Evolutionary conservation across 2,113 vertebrate species (phyloP), one percentile per base, ranked within the genome.

Genomic region (Daubentonia madagascariensis): DNA sequence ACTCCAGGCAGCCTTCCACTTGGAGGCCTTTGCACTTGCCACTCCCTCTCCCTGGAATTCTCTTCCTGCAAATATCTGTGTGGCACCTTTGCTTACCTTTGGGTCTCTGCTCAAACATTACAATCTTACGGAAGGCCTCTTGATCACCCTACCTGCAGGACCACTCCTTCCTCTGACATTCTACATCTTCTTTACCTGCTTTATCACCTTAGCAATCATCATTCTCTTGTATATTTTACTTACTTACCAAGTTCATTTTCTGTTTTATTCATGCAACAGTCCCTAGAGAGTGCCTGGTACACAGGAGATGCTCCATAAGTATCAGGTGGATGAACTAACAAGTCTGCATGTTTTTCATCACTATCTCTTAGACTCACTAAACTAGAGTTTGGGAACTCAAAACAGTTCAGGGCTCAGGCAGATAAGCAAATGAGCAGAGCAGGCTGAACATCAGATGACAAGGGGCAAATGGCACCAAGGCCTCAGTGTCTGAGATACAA

Each of bases 391-490:
- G 5, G 32, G 14, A 80, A 63, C 0, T 6, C 48, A 68, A 16
- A 65, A n/a, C 11, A 16, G 11, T 14, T 43, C 50, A n/a, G 52
- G 32, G 28, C 68, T 30, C 91, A 28, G 37, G 65, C 30, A n/a
- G 45, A 8, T 17, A 6, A 32, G 43, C 9, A 17, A 12, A 13
- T 5, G 63, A 22, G 0, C 1, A 16, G 52, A 40, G 87, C 63
- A 22, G 70, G 35, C 43, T 63, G 7, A 25, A 48, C 2, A 25
- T 17, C 80, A 40, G 48, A 32, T 12, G 40, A 37, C 28, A 8
- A 63, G 37, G n/a, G 43, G 30, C n/a, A 5, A 14, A 54, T 0
- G 48, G 3, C 40, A 12, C 1, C 0, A 32, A 18, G 52, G 22
- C 35, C 59, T 91, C 9, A 2, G 35, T 0, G 25, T 5, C 48